Base-by-base conservation (phyloP, 2,888 invertebrate species). In the Stenodema calcarata region DNA sequence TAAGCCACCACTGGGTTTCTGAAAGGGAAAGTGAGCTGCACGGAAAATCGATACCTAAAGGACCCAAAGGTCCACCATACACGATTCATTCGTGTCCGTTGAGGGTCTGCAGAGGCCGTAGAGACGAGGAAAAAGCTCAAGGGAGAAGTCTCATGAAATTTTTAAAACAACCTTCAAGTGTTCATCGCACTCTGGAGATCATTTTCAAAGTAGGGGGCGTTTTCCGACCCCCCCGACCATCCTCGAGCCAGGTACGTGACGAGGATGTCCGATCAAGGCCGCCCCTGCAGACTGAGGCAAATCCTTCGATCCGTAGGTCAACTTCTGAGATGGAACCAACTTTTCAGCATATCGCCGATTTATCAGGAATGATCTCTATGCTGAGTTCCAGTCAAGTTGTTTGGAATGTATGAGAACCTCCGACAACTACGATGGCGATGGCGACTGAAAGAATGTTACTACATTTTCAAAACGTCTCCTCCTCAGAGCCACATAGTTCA, bases 111-210 rank as follows among this genome's bases (percentile, higher is more conserved):
- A 16, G 50, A n/a, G n/a, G n/a, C 50, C 50, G 7, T 35, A 35
- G 35, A n/a, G n/a, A n/a, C 35, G 35, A 4, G 35, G 35, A n/a
- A n/a, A 1, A n/a, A 50, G 50, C 50, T 50, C 50, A n/a, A n/a
- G 50, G 76, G 76, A 76, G 14, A 41, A 76, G 23, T 41, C 76
- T 41, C 76, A 76, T 76, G 76, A 41, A 76, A 76, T n/a, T 76
- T 76, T 76, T 76, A 76, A 76, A 76, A 76, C 76, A 41, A 35
- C 76, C 76, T 41, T n/a, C 76, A 41, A 76, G 41, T 41, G 76
- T 41, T 76, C 76, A 76, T 76, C 76, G 76, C 76, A 30, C 76
- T 76, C 76, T 41, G 76, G 76, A 76, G 76, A 76, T 76, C 76
- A 76, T 76, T 76, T 76, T 41, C 42, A 76, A 76, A 76, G 41